These are phyloP conservation scores for Cyprinodon tularosa DNA, from an alignment of 2,113 vertebrate species.

Conservation along the genomic window DNA sequence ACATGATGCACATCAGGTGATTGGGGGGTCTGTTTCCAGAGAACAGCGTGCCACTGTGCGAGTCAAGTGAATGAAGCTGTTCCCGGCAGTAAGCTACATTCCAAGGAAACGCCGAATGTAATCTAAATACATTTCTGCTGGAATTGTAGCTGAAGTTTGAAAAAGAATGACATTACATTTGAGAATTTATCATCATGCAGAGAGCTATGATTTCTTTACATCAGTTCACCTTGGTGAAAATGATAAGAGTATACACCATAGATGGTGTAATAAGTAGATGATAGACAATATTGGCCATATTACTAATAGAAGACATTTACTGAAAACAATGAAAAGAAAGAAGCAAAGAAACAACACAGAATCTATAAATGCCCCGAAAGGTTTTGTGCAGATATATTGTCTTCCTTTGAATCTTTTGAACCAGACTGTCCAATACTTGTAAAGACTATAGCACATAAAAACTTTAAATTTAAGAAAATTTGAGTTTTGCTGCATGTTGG, in stretches of 20 bases:
- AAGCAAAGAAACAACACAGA: not conserved
- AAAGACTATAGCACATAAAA: no score
- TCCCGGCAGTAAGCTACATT: constrained; percentile 35
- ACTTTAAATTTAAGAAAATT: not conserved
- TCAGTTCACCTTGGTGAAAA: not conserved
- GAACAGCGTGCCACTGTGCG: constrained; percentile 41
- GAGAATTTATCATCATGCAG: not conserved
- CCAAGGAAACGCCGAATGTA: constrained; percentile 11
- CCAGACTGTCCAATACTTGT: no score
- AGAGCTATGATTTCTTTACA: not conserved
- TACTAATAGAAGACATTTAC: not conserved
- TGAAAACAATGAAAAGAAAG: not conserved
- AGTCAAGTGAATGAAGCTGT: constrained; percentile 12
- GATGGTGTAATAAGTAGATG: not conserved
- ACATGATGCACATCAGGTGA: constrained; percentile 64
- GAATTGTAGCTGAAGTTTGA: not conserved
- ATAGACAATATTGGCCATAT: not conserved
- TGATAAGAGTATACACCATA: not conserved
- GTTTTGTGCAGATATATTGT: not conserved
- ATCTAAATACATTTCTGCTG: not conserved
- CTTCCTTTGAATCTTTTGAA: not conserved
- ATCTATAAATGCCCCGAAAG: not conserved
- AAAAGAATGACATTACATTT: not conserved
- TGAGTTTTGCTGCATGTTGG: not conserved
- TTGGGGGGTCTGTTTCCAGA: constrained; percentile 33